A percentile compares a stretch with the other conserved stretches of the same genome.
These are phyloP conservation scores for Dioctria linearis DNA, from an alignment of 2,888 invertebrate genomes.

Conservation along the genomic window DNA sequence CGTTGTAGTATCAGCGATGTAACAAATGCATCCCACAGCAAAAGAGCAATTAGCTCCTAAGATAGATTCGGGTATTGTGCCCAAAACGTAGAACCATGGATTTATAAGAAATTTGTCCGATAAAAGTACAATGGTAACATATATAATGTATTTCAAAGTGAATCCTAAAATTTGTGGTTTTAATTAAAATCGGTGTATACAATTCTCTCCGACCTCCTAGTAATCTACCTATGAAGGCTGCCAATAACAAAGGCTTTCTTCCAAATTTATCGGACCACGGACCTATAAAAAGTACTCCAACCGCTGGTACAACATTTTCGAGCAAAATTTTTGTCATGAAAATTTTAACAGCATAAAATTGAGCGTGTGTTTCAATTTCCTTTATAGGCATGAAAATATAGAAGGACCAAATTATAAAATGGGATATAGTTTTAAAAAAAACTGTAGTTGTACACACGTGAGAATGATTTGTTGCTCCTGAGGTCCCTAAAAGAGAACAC, in stretches of 20 bases:
- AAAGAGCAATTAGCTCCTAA: constrained; percentile 77
- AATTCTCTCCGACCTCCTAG: no score
- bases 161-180: constrained; percentile 63
- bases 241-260: constrained; percentile 79
- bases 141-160: constrained; percentile 63
- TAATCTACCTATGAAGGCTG: constrained; percentile 74
- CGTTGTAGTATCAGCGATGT: constrained; percentile 78
- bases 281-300: constrained; percentile 81
- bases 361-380: constrained; percentile 74
- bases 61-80: constrained; percentile 74
- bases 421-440: no score
- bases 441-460: constrained; percentile 63
- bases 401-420: no score
- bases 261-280: constrained; percentile 89
- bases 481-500: constrained; percentile 71
- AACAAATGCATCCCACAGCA: constrained; percentile 77
- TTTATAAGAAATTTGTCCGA: constrained; percentile 63
- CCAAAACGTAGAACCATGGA: constrained; percentile 72
- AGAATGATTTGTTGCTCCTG: constrained; percentile 72
- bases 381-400: not conserved
- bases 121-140: constrained; percentile 63
- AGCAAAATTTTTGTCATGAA: constrained; percentile 76
- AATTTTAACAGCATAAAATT: constrained; percentile 77
- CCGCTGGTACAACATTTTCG: constrained; percentile 78
- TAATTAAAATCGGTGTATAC: no score